These are phyloP conservation scores for Beris morrisii DNA, from an alignment of 2,888 invertebrate species.

Conservation along the genomic window DNA sequence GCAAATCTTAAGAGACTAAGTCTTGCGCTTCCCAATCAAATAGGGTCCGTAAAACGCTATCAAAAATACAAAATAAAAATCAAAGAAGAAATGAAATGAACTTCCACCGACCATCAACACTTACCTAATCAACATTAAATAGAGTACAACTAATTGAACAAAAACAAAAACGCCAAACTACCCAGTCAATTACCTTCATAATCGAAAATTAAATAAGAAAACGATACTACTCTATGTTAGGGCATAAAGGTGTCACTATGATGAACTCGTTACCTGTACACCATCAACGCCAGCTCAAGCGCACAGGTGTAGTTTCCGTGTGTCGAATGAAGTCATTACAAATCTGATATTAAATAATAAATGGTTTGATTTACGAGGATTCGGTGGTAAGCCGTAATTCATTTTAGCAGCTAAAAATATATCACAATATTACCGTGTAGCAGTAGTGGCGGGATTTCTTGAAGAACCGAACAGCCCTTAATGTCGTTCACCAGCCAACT, in stretches of 20 bases:
- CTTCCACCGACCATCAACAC: too few relatives aligned
- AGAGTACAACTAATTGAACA: not conserved
- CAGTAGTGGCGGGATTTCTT: too few relatives aligned
- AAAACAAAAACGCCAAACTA: not conserved
- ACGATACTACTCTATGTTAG: not conserved
- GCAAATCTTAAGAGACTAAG: too few relatives aligned
- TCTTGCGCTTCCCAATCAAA: too few relatives aligned
- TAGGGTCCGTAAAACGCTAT: too few relatives aligned
- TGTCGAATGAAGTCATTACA: slow-evolving; percentile 37
- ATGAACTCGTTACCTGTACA: slow-evolving; percentile 33
- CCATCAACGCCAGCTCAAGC: not conserved
- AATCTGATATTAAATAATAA: slow-evolving; percentile 38
- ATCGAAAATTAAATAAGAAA: slow-evolving; percentile 29
- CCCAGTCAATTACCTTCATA: not conserved
- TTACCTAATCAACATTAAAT: too few relatives aligned
- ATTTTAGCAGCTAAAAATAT: slow-evolving; percentile 25
- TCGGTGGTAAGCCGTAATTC: slow-evolving; percentile 37
- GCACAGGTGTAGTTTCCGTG: slow-evolving; percentile 33
- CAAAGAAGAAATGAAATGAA: too few relatives aligned
- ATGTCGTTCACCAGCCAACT: too few relatives aligned
- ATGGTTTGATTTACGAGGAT: slow-evolving; percentile 38
- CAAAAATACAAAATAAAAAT: too few relatives aligned
- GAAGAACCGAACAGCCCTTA: too few relatives aligned
- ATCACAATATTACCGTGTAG: not conserved
- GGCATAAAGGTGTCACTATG: slow-evolving; percentile 34